Evolutionary conservation across 2,888 invertebrate genomes (phyloP), one percentile per base, ranked within the genome.

Genomic region (Lysandra coridon): DNA sequence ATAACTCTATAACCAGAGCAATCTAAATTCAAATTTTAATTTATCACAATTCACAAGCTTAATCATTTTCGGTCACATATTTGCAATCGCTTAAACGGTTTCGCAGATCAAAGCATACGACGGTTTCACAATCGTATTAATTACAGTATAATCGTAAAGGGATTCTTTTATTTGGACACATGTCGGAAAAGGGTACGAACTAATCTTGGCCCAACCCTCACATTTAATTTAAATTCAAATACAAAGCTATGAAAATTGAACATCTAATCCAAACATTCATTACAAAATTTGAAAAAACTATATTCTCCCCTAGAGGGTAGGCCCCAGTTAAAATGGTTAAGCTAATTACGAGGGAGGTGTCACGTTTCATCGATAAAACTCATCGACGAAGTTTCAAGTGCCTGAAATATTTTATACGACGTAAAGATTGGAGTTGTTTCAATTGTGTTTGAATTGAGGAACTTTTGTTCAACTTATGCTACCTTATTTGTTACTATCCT

Each of bases 261-360:
- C 89, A 89, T 88, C 86, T 89, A 92, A 92, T 93, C 92, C 88
- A 94, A 94, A 94, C 93, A 92, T 93, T 94, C 88, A 93, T 93
- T 92, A 92, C 84, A 85, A 87, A 84, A 89, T 89, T 88, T 88
- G 83, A 86, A 89, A 91, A 92, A 88, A 57, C 57, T 76, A 57
- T 76, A 76, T 76, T 57, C 87, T 88, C 87, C 85, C 85, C 88
- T 86, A 87, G 86, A 82, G 82, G 81, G 83, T 82, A 81, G 84
- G 87, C 92, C 91, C 89, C 89, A 84, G 88, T 89, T 91, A 91
- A 93, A 91, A 90, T 90, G 91, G 92, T 93, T 93, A 91, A 90
- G 91, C 92, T 94, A 94, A 94, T 94, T 93, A 92, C 62, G 49
- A 79, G 79, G 75, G 79, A 33, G 14, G 76, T 76, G 76, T 30